Base-by-base conservation (phyloP, 2,113 vertebrate species). In the Zosterops borbonicus region DNA sequence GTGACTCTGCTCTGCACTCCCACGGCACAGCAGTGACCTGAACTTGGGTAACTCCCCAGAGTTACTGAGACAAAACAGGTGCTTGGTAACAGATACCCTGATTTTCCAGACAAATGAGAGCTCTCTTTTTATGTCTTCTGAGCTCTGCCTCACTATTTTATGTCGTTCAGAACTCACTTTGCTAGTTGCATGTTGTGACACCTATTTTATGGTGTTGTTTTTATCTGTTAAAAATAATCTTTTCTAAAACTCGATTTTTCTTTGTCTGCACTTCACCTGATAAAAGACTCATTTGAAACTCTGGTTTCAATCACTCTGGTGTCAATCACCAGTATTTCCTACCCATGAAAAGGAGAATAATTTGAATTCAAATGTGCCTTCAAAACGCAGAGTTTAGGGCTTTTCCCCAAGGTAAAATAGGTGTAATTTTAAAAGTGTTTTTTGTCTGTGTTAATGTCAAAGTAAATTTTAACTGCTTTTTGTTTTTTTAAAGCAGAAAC, bases 341-440 rank as follows among this genome's bases (percentile, higher is more conserved):
- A 11, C 16, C 5, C 6, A 27, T 11, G 35, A 49, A 90, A 90
- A 64, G 19, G 7, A 65, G 63, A 76, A 69, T 46, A 64, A 74
- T 88, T 88, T 73, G 33, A 79, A 93, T 91, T 79, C 12, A 49
- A 76, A 90, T 0, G 4, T 53, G 21, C 18, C 46, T 85, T 91
- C 12, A 60, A 42, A 89, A 60, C 0, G 1, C 13, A 13, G 64
- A 29, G 35, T 62, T 89, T 58, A 2, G 3, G 1, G 2, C 1
- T 70, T 90, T 73, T 9, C 28, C 50, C 17, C 9, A 13, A 17
- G 15, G 47, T 70, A 35, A 89, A 84, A 44, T 13, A 74, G 28
- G 25, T 50, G 15, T 62, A 5, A 63, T 77, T 93, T 90, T 21
- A 37, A 62, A 15, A 52, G 24, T 6, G 8, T 5, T 67, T 86